phyloP scores from a whole-genome alignment of 2,797 vertebrate genomes.

The Hydrophis major region DNA sequence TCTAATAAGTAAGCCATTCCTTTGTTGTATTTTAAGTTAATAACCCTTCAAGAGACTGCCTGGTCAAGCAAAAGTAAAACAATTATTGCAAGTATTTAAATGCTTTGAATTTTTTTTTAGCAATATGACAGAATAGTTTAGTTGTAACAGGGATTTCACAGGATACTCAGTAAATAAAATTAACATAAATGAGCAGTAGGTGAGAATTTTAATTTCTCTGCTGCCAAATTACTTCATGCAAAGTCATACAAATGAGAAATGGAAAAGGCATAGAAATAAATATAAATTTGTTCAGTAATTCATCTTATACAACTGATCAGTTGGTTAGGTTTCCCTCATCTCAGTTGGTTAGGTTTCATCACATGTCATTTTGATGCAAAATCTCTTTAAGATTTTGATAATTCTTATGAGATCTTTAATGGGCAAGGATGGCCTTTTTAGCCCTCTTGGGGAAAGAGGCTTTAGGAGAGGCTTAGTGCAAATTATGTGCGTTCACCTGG shows the following conservation, averaged over 20 bases:
- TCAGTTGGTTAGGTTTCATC: neutral
- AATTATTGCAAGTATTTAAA: neutral
- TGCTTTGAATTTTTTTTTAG: neutral
- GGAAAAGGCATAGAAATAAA: neutral
- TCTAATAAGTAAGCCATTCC: neutral
- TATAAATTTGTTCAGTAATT: neutral
- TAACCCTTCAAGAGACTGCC: neutral
- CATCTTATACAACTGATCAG: neutral
- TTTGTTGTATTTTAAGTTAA: constrained; percentile 4
- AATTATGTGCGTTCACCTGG: neutral
- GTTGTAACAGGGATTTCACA: neutral
- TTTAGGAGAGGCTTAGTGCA: neutral
- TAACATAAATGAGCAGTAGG: neutral
- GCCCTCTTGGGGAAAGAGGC: neutral
- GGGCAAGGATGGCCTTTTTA: neutral
- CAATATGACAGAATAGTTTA: neutral
- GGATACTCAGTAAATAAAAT: neutral
- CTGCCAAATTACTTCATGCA: neutral
- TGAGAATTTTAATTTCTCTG: neutral
- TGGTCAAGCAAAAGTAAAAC: neutral
- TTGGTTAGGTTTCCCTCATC: neutral
- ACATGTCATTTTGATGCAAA: neutral
- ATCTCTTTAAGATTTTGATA: neutral
- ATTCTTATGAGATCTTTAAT: neutral
- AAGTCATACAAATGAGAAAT: neutral